phyloP scores from a whole-genome alignment of 92 coral and sea anemone genomes.

The Meandrina meandrites region DNA sequence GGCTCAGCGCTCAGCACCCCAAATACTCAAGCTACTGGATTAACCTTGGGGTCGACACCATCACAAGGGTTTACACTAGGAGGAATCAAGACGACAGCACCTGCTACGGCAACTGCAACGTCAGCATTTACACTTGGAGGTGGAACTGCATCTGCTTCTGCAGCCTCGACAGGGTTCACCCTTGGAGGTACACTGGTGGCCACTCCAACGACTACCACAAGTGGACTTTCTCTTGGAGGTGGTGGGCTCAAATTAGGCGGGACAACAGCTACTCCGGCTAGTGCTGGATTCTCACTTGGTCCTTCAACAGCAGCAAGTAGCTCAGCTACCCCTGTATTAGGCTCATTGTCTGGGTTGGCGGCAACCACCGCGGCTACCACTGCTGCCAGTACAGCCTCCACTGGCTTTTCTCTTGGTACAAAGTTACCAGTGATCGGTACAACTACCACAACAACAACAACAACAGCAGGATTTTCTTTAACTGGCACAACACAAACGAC shows the following conservation, averaged over 20 bases:
- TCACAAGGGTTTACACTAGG: slow-evolving; percentile 36
- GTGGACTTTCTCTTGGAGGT: slow-evolving; percentile 49
- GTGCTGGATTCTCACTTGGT: slow-evolving; percentile 33
- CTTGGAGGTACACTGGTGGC: slow-evolving; percentile 31
- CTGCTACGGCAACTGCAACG: slow-evolving; percentile 4
- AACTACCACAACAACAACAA: slow-evolving; percentile 16
- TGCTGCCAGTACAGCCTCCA: slow-evolving; percentile 29
- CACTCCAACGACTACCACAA: slow-evolving; percentile 32
- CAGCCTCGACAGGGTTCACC: slow-evolving; percentile 52
- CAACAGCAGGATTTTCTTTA: slow-evolving; percentile 35
- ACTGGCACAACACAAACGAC: slow-evolving; percentile 36
- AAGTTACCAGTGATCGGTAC: slow-evolving; percentile 25
- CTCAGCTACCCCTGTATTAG: slow-evolving; percentile 9
- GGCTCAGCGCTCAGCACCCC: neutral
- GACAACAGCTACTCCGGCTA: slow-evolving; percentile 24
- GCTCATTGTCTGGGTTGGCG: slow-evolving; percentile 23
- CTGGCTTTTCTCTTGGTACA: slow-evolving; percentile 49
- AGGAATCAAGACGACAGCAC: slow-evolving; percentile 27
- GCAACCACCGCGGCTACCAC: slow-evolving; percentile 23
- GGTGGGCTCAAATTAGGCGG: slow-evolving; percentile 6
- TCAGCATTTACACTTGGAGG: slow-evolving; percentile 30
- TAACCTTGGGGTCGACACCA: neutral
- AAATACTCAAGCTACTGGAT: slow-evolving; percentile 15
- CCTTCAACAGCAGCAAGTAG: neutral
- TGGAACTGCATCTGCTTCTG: slow-evolving; percentile 22